Conservation (phyloP, 2,888 invertebrate species). For the Lumbricus terrestris region DNA sequence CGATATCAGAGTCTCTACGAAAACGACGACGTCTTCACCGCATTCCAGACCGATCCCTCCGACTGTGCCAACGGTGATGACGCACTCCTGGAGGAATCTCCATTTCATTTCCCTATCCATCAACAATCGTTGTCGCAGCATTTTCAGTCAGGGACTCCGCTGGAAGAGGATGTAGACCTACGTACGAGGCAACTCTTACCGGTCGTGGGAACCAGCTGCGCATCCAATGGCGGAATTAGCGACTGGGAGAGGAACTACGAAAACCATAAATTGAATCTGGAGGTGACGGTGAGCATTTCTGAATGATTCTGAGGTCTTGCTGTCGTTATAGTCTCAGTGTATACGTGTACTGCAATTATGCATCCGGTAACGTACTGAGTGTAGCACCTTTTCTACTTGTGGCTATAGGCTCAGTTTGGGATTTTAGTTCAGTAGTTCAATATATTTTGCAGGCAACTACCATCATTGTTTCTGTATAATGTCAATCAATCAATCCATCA, state of each 20-base stretch:
- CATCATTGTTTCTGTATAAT: too few relatives aligned
- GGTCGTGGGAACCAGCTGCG: neutral
- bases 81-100: neutral
- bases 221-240: neutral
- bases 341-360: too few relatives aligned
- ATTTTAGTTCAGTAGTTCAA: too few relatives aligned
- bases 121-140: neutral
- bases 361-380: too few relatives aligned
- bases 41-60: neutral
- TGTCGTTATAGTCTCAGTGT: neutral
- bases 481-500: too few relatives aligned
- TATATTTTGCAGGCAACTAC: too few relatives aligned
- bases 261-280: neutral
- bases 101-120: neutral
- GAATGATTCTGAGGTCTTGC: neutral
- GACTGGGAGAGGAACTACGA: neutral
- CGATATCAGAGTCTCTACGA: neutral
- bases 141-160: neutral
- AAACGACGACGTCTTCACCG: neutral
- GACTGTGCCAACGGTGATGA: neutral
- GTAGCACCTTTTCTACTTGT: too few relatives aligned
- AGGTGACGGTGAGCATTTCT: neutral
- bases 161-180: too few relatives aligned
- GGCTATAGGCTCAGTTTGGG: too few relatives aligned
- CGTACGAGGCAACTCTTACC: neutral